Percentiles rank a stretch among this genome's conserved stretches.
Conservation (phyloP, 2,888 invertebrate species). For the Dichetophora obliterata region DNA sequence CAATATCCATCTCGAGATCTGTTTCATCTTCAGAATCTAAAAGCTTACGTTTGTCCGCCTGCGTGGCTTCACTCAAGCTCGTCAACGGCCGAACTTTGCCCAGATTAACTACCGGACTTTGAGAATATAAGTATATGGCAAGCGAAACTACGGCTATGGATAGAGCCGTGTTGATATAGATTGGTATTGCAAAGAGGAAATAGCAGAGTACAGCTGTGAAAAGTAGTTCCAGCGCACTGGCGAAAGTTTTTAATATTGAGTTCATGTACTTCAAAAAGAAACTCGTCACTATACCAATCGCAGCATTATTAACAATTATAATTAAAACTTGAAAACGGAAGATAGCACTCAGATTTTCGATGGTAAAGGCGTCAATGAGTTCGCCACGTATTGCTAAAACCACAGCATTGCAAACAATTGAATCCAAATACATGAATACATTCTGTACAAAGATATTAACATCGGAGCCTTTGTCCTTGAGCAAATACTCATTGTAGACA, state of each 20-base stretch:
- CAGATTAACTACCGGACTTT: conserved; percentile 84
- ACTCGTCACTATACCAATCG: conserved; percentile 93
- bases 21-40: conserved; percentile 59
- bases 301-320: conserved; percentile 89
- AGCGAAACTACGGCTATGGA: conserved; percentile 86
- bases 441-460: conserved; percentile 94
- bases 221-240: conserved; percentile 90
- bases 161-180: conserved; percentile 83
- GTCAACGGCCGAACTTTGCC: conserved; percentile 62
- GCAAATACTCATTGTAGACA: conserved; percentile 93
- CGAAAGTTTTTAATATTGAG: conserved; percentile 95
- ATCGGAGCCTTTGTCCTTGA: conserved; percentile 87
- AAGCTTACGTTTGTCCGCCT: conserved; percentile 55
- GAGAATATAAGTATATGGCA: conserved; percentile 88
- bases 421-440: conserved; percentile 94
- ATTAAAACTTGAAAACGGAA: conserved; percentile 80
- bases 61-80: conserved; percentile 51
- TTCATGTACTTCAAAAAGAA: conserved; percentile 93
- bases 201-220: conserved; percentile 92
- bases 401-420: conserved; percentile 89
- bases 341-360: conserved; percentile 73
- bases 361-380: conserved; percentile 74
- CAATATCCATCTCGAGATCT: conserved; percentile 64
- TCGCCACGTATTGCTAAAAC: conserved; percentile 79
- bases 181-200: conserved; percentile 86